Percentiles rank a stretch among this genome's conserved stretches.
phyloP scores from a whole-genome alignment of 2,797 vertebrate genomes.

The Pyrrhura leucotis region DNA sequence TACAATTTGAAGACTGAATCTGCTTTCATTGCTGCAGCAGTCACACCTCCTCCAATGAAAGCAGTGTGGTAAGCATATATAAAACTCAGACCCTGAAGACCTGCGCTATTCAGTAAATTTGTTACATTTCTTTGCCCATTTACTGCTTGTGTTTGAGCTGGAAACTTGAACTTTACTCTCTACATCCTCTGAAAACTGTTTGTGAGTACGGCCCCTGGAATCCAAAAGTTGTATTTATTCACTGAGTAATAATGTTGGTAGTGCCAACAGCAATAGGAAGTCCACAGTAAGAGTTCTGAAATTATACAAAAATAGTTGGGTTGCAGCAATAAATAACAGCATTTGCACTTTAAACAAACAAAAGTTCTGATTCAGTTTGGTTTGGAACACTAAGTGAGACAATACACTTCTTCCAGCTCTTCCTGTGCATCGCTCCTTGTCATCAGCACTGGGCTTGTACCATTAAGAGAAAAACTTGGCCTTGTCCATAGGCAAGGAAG shows the following conservation, averaged over 20 bases:
- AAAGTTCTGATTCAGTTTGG: background rate
- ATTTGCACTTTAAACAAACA: background rate
- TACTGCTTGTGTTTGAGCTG: background rate
- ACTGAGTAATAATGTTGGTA: background rate
- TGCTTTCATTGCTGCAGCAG: background rate
- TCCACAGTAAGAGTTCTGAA: background rate
- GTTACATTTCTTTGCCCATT: background rate
- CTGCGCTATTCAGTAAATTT: background rate
- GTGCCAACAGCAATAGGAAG: constrained; percentile 39
- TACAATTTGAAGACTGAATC: background rate
- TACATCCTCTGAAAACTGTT: background rate
- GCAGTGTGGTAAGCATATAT: background rate
- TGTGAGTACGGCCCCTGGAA: background rate
- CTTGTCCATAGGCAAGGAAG: background rate
- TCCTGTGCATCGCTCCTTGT: background rate
- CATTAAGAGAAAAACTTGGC: background rate
- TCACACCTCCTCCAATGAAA: background rate
- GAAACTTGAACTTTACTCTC: background rate
- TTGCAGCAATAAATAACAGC: background rate
- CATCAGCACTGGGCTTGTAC: background rate
- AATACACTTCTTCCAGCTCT: background rate
- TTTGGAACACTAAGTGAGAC: background rate
- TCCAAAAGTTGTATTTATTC: constrained; percentile 13
- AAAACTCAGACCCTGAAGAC: background rate
- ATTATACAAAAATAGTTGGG: constrained; percentile 2